Percentiles rank a stretch among this genome's conserved stretches.
Evolutionary conservation across 2,113 vertebrate species (phyloP).

Genomic region (Phoxinus phoxinus): DNA sequence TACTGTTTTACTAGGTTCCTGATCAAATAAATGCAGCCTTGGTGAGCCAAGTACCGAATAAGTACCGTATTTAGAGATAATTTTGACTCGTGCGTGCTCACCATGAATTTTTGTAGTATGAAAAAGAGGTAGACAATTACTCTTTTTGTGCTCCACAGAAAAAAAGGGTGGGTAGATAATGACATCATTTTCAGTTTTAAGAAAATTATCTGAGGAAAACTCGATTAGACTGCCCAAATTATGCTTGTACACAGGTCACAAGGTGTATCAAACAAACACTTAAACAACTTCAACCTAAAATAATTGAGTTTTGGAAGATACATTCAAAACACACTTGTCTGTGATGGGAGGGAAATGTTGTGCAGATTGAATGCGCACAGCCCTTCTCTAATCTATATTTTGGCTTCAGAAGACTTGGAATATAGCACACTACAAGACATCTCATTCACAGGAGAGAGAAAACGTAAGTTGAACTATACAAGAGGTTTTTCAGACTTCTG

Average conservation of each 20-base stretch:
- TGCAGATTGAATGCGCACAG: not conserved
- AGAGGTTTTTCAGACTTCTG: not conserved
- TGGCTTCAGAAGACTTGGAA: not conserved
- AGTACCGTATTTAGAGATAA: too few relatives aligned
- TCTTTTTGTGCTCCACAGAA: not conserved
- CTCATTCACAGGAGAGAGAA: not conserved
- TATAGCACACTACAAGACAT: not conserved
- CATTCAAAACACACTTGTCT: not conserved
- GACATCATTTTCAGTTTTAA: not conserved
- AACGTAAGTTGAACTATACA: not conserved
- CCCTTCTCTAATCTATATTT: not conserved
- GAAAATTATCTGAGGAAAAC: not conserved
- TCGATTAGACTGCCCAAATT: not conserved
- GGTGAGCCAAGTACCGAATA: too few relatives aligned
- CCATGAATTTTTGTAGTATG: not conserved
- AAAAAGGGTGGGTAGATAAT: slow-evolving; percentile 1
- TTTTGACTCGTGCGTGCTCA: not conserved
- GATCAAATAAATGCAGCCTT: not conserved
- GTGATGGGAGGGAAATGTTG: not conserved
- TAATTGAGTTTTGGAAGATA: not conserved
- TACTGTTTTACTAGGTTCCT: not conserved
- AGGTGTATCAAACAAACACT: not conserved
- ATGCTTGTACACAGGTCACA: not conserved
- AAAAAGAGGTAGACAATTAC: not conserved
- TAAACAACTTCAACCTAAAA: not conserved